Evolutionary conservation across 2,113 vertebrate genomes (phyloP).

Genomic region (Butorides virescens): DNA sequence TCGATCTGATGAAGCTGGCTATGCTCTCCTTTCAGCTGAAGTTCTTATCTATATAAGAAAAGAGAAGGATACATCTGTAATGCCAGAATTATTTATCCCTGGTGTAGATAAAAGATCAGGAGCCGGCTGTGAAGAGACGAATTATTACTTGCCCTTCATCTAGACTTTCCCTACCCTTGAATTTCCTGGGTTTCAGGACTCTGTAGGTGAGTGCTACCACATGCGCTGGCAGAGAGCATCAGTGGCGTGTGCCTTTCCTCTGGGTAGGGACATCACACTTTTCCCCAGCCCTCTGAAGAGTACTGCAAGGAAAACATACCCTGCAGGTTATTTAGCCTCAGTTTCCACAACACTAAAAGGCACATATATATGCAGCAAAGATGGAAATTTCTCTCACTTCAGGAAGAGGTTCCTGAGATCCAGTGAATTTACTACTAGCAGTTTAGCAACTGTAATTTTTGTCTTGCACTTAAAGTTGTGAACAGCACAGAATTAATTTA

Average conservation of each 20-base stretch:
- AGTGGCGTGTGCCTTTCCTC: background rate
- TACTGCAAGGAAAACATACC: background rate
- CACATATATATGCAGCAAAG: background rate
- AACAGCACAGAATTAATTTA: background rate
- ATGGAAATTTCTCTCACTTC: background rate
- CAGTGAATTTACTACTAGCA: background rate
- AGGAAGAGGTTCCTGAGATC: background rate
- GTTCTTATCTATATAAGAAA: background rate
- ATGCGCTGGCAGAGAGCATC: background rate
- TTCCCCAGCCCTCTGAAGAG: background rate
- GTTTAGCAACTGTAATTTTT: background rate
- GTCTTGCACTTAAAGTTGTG: background rate
- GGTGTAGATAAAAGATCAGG: background rate
- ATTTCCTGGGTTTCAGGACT: background rate
- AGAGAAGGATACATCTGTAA: background rate
- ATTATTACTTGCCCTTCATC: background rate
- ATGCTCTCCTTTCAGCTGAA: background rate
- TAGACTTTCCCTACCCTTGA: background rate
- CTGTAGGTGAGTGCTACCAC: background rate
- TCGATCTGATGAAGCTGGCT: background rate
- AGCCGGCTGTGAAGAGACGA: background rate
- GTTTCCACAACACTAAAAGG: background rate
- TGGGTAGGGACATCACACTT: background rate
- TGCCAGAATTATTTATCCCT: background rate
- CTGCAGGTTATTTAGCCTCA: background rate